Base-by-base conservation (phyloP, 2,113 vertebrate genomes). In the Syrmaticus mikado region DNA sequence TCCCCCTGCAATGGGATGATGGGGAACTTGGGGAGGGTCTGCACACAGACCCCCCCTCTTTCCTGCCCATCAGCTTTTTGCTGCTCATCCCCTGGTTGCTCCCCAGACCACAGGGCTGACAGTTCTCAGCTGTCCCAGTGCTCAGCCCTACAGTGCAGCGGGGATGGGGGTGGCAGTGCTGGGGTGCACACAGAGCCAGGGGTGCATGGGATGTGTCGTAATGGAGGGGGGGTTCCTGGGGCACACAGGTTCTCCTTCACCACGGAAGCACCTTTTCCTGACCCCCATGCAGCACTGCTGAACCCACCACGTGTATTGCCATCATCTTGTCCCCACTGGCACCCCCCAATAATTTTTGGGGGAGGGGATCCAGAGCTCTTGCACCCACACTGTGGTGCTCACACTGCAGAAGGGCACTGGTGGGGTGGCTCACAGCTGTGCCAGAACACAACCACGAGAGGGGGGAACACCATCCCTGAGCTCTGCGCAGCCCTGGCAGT, bases 271-370 rank as follows among this genome's bases (percentile, higher is more conserved):
- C 82, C 68, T 77, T 40, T 61, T 81, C 84, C 94, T 78, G 76
- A 71, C 75, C 77, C 87, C 92, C 94, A 92, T 43, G 92, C 91
- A 94, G 86, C 85, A 25, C 79, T 58, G 79, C 85, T 25, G 65
- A 80, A 41, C 94, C 57, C 95, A n/a, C 83, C 40, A 50, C 66
- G 91, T 83, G 92, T 92, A 96, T 95, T 95, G 97, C 95, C 95
- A 58, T 32, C 95, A 58, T 32, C 55, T n/a, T 58, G 32, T 58
- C 55, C 30, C 55, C 18, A 20, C 28, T 32, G 55, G 55, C 19
- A 58, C 55, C 55, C 81, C 75, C 70, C 60, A 46, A 11, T 18
- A 20, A 17, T 22, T 2, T 17, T 22, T 3, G 13, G 46, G 7
- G 5, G 32, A 28, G 5, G 66, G 45, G 24, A 5, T 40, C 61